Base-by-base conservation (phyloP, 2,888 invertebrate species). In the Melieria crassipennis region DNA sequence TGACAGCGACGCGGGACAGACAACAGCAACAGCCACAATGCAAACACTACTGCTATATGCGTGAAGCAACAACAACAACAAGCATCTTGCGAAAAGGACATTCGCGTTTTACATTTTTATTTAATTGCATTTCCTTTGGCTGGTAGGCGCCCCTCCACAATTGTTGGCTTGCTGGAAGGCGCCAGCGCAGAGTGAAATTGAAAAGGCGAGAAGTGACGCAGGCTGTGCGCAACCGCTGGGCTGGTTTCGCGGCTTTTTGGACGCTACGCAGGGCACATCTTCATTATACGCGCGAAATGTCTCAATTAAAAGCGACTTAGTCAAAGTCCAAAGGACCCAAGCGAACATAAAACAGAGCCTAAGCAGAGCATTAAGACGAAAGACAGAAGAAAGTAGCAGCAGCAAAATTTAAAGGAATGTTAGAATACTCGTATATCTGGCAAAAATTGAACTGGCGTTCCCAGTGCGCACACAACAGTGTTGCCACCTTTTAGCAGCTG, bases 231-330 rank as follows among this genome's bases (percentile, higher is more conserved):
- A 13, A 13, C 62, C 2, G 5, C 47, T 47, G 13, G 13, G 4
- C 30, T 48, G 7, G 9, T 48, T 62, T 42, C 10, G 43, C 43
- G 43, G 60, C 60, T 43, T 4, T 60, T 47, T 7, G 13, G n/a
- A 5, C 30, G 13, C 10, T 52, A 3, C 7, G 13, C 13, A 52
- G 7, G 30, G 11, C 43, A 69, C 61, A 5, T 45, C 57, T 69
- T 63, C 56, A 69, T 69, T 69, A 47, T 57, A 55, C 42, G 56
- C 69, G 62, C 10, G 56, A 69, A 69, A 69, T 69, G 47, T 69
- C 69, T 69, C 63, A 50, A 69, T 69, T 69, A 69, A 69, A 62
- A 42, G 42, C 55, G 63, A 69, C 46, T 52, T 61, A 69, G 63
- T 61, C 61, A 52, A 52, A 61, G 67, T 61, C 60, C 67, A 30